Evolutionary conservation across 2,888 invertebrate species (phyloP).

Genomic region (Helleia helle): DNA sequence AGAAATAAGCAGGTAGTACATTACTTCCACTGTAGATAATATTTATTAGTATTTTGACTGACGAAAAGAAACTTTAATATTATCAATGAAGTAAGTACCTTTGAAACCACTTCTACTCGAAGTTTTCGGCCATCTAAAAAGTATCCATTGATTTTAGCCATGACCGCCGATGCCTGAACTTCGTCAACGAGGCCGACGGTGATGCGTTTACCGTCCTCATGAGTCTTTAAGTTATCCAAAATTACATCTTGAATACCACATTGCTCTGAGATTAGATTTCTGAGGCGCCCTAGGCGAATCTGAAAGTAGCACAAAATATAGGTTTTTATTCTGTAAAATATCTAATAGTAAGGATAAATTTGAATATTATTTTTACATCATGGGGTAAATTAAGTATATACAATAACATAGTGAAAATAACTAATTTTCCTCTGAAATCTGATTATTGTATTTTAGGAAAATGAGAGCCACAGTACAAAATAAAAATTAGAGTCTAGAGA

Average conservation of each 20-base stretch:
- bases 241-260: slow-evolving; percentile 29
- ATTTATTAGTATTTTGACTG: no score
- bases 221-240: slow-evolving; percentile 28
- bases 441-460: no score
- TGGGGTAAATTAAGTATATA: background rate
- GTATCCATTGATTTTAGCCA: slow-evolving; percentile 28
- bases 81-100: no score
- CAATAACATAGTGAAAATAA: no score
- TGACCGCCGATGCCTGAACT: slow-evolving; percentile 27
- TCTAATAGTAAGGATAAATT: no score
- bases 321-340: background rate
- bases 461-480: no score
- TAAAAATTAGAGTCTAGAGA: no score
- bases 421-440: no score
- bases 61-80: no score
- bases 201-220: slow-evolving; percentile 24
- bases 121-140: slow-evolving; percentile 24
- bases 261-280: slow-evolving; percentile 25
- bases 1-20: no score
- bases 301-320: slow-evolving; percentile 14
- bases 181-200: slow-evolving; percentile 32
- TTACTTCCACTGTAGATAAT: no score
- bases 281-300: slow-evolving; percentile 24
- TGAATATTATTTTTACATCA: background rate
- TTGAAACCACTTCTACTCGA: slow-evolving; percentile 27